These are phyloP conservation scores for Nemapogon koenigi DNA, from an alignment of 2,888 invertebrate species.

Conservation along the genomic window DNA sequence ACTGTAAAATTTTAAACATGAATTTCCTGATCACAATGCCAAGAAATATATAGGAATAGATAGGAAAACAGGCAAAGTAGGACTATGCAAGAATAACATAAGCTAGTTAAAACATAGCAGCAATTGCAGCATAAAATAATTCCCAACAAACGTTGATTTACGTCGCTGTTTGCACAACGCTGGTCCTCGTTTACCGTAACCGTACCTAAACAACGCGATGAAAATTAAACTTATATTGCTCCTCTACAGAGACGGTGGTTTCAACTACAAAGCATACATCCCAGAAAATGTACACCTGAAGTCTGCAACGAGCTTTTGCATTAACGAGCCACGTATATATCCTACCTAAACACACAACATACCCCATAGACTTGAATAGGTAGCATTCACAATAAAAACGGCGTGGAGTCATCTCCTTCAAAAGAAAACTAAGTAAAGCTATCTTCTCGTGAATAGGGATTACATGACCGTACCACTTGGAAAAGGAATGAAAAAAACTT, in stretches of 20 bases:
- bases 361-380: constrained; percentile 60
- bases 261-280: constrained; percentile 58
- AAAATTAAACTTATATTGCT: constrained; percentile 19
- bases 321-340: constrained; percentile 66
- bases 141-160: no score
- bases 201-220: constrained; percentile 8
- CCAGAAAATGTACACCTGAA: constrained; percentile 64
- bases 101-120: no score
- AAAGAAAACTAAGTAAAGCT: constrained; percentile 65
- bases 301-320: constrained; percentile 58
- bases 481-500: constrained; percentile 59
- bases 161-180: constrained; percentile 5
- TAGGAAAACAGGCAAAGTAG: no score
- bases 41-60: no score
- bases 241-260: constrained; percentile 57
- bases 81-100: no score
- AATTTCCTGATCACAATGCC: no score
- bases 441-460: constrained; percentile 58
- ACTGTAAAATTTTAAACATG: no score
- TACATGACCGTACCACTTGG: constrained; percentile 55
- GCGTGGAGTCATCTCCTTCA: constrained; percentile 46
- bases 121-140: no score
- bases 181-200: constrained; percentile 7
- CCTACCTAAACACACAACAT: constrained; percentile 56
- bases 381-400: constrained; percentile 64